Percentiles rank a stretch among this genome's conserved stretches.
These are phyloP conservation scores for Periophthalmus modestus DNA, from an alignment of 2,113 vertebrate species.

Conservation along the genomic window DNA sequence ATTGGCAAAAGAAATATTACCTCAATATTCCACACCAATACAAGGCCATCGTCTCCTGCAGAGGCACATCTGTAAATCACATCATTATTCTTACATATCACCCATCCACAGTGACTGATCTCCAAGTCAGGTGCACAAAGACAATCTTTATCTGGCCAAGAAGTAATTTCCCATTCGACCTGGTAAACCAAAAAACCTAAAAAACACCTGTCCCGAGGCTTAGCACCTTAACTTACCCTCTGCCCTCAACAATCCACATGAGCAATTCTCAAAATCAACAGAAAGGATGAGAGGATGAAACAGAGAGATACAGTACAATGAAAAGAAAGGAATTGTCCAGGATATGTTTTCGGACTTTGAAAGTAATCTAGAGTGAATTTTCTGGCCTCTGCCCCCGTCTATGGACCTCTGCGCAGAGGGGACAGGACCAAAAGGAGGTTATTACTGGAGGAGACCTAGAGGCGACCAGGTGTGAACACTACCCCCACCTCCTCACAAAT, in stretches of 20 bases:
- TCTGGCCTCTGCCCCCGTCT: constrained; percentile 88
- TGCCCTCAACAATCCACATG: constrained; percentile 69
- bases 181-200: constrained; percentile 20
- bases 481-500: constrained; percentile 39
- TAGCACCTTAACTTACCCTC: constrained; percentile 77
- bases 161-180: constrained; percentile 39
- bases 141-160: constrained; percentile 33
- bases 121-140: constrained; percentile 8
- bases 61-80: constrained; percentile 86
- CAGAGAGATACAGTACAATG: constrained; percentile 68
- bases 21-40: constrained; percentile 92
- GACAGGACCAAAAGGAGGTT: constrained; percentile 84
- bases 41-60: constrained; percentile 90
- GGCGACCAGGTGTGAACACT: constrained; percentile 85
- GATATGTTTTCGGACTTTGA: constrained; percentile 87
- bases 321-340: constrained; percentile 66
- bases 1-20: constrained; percentile 56
- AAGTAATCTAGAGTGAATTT: constrained; percentile 93
- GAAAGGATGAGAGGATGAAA: constrained; percentile 69
- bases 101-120: constrained; percentile 4
- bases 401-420: constrained; percentile 76
- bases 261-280: constrained; percentile 68
- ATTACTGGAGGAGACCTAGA: constrained; percentile 87
- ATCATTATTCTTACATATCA: neutral
- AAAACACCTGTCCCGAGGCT: constrained; percentile 71